These are phyloP conservation scores for Zaprionus tsacasi DNA, from an alignment of 1,140 invertebrate genomes.

Conservation along the genomic window DNA sequence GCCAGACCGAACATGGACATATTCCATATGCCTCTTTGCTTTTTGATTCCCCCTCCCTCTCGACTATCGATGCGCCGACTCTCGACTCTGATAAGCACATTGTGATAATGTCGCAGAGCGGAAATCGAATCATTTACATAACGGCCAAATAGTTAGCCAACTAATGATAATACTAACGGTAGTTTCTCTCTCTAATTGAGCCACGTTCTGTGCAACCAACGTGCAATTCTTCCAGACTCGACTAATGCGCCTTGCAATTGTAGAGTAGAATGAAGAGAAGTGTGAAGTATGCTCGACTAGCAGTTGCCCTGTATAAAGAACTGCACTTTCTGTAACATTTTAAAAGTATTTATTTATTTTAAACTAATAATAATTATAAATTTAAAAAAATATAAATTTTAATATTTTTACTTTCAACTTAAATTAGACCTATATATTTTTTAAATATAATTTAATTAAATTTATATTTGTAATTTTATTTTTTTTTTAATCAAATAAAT, in stretches of 20 bases:
- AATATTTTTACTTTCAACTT: too few species aligned
- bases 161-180: conserved; percentile 12
- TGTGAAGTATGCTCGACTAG: neutral
- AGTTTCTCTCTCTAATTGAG: conserved; percentile 40
- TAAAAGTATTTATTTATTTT: too few species aligned
- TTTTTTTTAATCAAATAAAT: too few species aligned
- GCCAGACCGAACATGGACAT: conserved; percentile 16
- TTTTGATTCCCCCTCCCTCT: neutral
- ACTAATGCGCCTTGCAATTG: conserved; percentile 17
- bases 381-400: too few species aligned
- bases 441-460: too few species aligned
- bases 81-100: conserved; percentile 50
- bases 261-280: too few species aligned
- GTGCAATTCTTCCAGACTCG: conserved; percentile 11
- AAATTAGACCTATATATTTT: too few species aligned
- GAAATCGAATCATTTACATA: conserved; percentile 72
- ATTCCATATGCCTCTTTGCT: conserved; percentile 31
- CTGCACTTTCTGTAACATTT: too few species aligned
- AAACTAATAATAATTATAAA: too few species aligned
- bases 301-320: neutral
- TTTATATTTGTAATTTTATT: too few species aligned
- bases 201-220: conserved; percentile 34
- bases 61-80: neutral
- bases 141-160: conserved; percentile 23
- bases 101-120: conserved; percentile 52